Evolutionary conservation across 2,888 invertebrate genomes (phyloP).

Genomic region (Liopterus haemorrhoidalis): DNA sequence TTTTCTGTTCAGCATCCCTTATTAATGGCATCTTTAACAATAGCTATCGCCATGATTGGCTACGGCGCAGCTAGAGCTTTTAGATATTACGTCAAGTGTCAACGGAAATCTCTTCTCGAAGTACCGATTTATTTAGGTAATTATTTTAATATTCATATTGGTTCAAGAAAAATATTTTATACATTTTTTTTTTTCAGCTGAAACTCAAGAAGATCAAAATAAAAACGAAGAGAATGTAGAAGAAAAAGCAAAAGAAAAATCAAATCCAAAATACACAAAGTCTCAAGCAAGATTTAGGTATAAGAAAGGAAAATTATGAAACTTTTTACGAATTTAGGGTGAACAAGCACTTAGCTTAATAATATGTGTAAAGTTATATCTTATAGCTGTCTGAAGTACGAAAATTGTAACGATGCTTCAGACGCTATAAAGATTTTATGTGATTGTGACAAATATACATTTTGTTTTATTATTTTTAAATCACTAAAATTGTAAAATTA

Average conservation of each 20-base stretch:
- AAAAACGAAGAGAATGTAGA: constrained; percentile 30
- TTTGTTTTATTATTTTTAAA: too few relatives aligned
- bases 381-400: too few relatives aligned
- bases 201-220: constrained; percentile 32
- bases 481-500: too few relatives aligned
- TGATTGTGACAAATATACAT: too few relatives aligned
- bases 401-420: too few relatives aligned
- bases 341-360: too few relatives aligned
- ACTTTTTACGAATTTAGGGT: too few relatives aligned
- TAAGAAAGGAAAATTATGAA: constrained; percentile 65
- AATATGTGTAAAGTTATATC: too few relatives aligned
- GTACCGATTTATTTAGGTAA: constrained; percentile 49
- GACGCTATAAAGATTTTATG: too few relatives aligned
- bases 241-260: constrained; percentile 32
- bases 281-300: constrained; percentile 70
- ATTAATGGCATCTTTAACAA: constrained; percentile 64
- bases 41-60: constrained; percentile 60
- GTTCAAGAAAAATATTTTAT: background rate
- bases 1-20: constrained; percentile 59
- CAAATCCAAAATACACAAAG: constrained; percentile 57
- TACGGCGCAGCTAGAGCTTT: constrained; percentile 59
- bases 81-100: constrained; percentile 51
- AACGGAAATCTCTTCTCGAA: constrained; percentile 50
- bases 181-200: constrained; percentile 9
- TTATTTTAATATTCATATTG: constrained; percentile 26